phyloP scores from a whole-genome alignment of 2,888 invertebrate genomes.

The Allophyes oxyacanthae region DNA sequence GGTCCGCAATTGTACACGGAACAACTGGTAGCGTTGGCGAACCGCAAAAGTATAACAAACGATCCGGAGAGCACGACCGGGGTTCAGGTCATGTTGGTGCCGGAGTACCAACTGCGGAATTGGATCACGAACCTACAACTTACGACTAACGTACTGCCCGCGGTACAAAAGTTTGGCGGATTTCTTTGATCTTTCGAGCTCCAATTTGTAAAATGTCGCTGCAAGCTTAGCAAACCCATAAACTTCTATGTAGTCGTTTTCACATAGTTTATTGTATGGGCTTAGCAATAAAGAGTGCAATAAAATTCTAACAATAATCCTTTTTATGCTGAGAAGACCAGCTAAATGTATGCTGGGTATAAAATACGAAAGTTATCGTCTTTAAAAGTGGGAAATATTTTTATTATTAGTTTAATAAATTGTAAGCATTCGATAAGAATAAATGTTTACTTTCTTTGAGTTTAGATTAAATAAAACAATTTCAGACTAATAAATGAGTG shows the following conservation, averaged over 20 bases:
- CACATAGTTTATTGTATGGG: conserved; percentile 8
- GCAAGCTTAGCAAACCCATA: conserved; percentile 8
- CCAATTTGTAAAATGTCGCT: conserved; percentile 24
- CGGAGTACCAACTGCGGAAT: conserved; percentile 48
- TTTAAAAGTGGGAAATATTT: too few relatives aligned
- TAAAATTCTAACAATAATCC: conserved; percentile 7
- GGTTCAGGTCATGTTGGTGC: conserved; percentile 53
- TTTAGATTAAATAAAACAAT: too few relatives aligned
- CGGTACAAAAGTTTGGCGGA: conserved; percentile 41
- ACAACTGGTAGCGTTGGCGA: conserved; percentile 79
- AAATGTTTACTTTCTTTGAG: too few relatives aligned
- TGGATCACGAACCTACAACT: conserved; percentile 57
- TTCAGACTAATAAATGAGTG: too few relatives aligned
- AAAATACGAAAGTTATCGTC: too few relatives aligned
- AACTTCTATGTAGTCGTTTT: conserved; percentile 12
- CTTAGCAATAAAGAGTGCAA: conserved; percentile 18
- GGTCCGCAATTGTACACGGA: conserved; percentile 75
- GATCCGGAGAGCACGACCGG: conserved; percentile 54
- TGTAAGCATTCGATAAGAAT: too few relatives aligned
- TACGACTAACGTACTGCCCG: conserved; percentile 43
- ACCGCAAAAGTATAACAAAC: conserved; percentile 78
- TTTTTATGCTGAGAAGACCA: too few relatives aligned
- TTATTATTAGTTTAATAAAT: too few relatives aligned
- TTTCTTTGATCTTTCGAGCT: conserved; percentile 25
- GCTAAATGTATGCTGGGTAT: too few relatives aligned